Base-by-base conservation (phyloP, 2,113 vertebrate genomes). In the Progne subis region DNA sequence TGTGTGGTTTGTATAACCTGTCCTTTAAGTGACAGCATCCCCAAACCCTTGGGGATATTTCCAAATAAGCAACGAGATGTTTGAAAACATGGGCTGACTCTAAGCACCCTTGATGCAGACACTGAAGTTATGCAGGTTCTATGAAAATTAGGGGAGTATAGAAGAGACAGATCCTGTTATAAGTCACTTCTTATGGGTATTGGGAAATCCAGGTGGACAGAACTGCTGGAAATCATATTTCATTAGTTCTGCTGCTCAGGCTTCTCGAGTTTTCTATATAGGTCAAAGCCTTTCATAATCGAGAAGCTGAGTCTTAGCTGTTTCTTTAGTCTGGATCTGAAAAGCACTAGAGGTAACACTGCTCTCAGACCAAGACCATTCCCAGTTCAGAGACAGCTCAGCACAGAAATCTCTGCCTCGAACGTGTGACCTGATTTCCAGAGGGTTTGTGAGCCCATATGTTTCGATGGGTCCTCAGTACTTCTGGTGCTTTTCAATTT, bases 401-500 rank as follows among this genome's bases (percentile, higher is more conserved):
- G 75, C 52, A 15, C 64, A 57, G 56, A 86, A 84, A 68, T 83
- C 77, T 60, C 64, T 76, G 52, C 61, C 72, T 93, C 31, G 4
- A 88, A 46, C 0, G 29, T 20, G 56, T 79, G 90, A 93, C 90
- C 95, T 88, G 85, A 68, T 93, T 96, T 94, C 72, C 85, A 86
- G 71, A 18, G 52, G 68, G 43, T 55, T 89, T 91, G 43, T 19
- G 39, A 90, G 88, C 90, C 86, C 77, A 61, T 86, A 32, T 86
- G 88, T 92, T 91, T 90, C 14, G 2, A 82, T 88, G 95, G 92
- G 88, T 84, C 56, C 82, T 97, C 76, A n/a, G 88, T 92, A 84
- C 86, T 94, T 92, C 47, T 49, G 92, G 90, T 95, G 93, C 80
- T 34, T 94, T 92, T 91, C 72, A 5, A 81, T 88, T 90, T 78